phyloP scores from a whole-genome alignment of 2,888 invertebrate genomes.

The Orthosia gothica region DNA sequence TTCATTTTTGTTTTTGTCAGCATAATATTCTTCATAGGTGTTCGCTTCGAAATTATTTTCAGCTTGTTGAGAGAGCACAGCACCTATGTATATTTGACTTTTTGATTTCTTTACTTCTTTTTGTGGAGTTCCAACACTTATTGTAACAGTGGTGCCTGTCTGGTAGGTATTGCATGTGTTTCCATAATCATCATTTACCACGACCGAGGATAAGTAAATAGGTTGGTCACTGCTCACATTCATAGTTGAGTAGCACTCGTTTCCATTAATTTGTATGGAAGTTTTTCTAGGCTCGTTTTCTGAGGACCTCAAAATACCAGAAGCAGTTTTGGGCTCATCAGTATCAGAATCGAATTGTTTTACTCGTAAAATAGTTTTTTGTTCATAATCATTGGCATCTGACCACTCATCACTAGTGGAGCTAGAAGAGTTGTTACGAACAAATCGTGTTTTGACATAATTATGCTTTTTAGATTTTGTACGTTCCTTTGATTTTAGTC shows the following conservation, averaged over 20 bases:
- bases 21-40: conserved; percentile 87
- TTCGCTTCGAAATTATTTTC: conserved; percentile 79
- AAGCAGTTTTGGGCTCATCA: conserved; percentile 75
- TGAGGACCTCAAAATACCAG: conserved; percentile 73
- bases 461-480: conserved; percentile 87
- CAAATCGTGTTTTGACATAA: conserved; percentile 89
- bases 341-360: conserved; percentile 90
- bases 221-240: conserved; percentile 94
- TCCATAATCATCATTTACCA: conserved; percentile 92
- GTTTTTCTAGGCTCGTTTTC: conserved; percentile 91
- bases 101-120: conserved; percentile 86
- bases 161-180: conserved; percentile 88
- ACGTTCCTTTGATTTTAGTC: conserved; percentile 84
- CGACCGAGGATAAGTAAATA: conserved; percentile 94
- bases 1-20: conserved; percentile 73
- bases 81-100: conserved; percentile 90
- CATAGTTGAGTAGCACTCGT: conserved; percentile 95
- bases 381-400: conserved; percentile 88
- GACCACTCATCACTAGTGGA: conserved; percentile 91
- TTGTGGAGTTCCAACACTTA: conserved; percentile 91
- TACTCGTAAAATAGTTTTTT: conserved; percentile 86
- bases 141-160: conserved; percentile 92
- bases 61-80: conserved; percentile 79
- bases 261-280: conserved; percentile 94
- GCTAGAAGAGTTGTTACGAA: conserved; percentile 87